These are phyloP conservation scores for Setophaga kirtlandii DNA, from an alignment of 2,113 vertebrate genomes.

Conservation along the genomic window DNA sequence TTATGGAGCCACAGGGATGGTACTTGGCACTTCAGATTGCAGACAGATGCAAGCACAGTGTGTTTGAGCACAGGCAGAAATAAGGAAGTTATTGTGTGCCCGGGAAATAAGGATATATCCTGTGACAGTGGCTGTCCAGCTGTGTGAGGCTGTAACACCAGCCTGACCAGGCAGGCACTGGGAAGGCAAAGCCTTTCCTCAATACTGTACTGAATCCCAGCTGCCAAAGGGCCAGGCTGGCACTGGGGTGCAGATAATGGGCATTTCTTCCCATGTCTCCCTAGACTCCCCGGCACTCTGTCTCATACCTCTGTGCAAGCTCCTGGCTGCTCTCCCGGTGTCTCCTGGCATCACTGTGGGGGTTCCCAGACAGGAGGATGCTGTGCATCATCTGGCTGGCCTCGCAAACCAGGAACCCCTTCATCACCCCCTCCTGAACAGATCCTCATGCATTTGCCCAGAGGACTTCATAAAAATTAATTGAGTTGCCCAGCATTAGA, in stretches of 20 bases:
- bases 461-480: slow-evolving; percentile 41
- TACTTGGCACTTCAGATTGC: slow-evolving; percentile 41
- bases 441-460: not conserved
- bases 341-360: not conserved
- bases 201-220: not conserved
- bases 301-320: not conserved
- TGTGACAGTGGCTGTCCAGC: not conserved
- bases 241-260: not conserved
- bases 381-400: not conserved
- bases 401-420: accelerated
- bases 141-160: not conserved
- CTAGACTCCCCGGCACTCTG: not conserved
- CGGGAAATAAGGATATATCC: not conserved
- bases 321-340: not conserved
- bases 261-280: not conserved
- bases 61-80: slow-evolving; percentile 15
- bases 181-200: not conserved
- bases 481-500: slow-evolving; percentile 52
- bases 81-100: not conserved
- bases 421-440: not conserved
- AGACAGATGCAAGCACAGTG: slow-evolving; percentile 42
- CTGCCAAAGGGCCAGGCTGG: not conserved
- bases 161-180: not conserved
- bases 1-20: not conserved
- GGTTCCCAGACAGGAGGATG: not conserved